A percentile compares a stretch with the other conserved stretches of the same genome.
Evolutionary conservation across 2,888 invertebrate genomes (phyloP).

Genomic region (Eupithecia vulgata): DNA sequence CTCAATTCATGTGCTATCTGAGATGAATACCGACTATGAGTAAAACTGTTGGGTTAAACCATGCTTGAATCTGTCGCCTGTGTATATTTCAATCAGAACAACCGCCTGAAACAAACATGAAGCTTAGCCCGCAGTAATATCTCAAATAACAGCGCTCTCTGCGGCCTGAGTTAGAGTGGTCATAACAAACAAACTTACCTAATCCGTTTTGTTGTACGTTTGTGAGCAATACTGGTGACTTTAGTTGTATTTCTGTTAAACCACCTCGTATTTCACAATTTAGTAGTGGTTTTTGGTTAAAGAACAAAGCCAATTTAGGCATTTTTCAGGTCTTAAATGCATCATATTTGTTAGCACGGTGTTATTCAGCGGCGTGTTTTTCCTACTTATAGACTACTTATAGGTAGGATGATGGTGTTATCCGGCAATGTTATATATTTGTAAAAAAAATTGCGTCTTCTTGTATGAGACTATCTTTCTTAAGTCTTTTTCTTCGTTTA

Average conservation of each 20-base stretch:
- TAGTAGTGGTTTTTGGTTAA: background rate
- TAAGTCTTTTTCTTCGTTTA: too few relatives aligned
- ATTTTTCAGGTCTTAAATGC: background rate
- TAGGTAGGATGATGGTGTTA: too few relatives aligned
- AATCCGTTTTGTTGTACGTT: constrained; percentile 29
- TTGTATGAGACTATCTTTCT: too few relatives aligned
- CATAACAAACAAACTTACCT: constrained; percentile 31
- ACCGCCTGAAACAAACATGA: constrained; percentile 5
- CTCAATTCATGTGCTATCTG: too few relatives aligned
- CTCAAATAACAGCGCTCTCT: constrained; percentile 2
- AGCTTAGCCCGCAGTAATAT: constrained; percentile 8
- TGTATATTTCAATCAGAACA: constrained; percentile 1
- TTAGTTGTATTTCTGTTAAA: constrained; percentile 1
- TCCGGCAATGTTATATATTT: too few relatives aligned
- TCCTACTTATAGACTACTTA: too few relatives aligned
- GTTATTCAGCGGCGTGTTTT: too few relatives aligned
- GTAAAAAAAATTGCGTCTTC: too few relatives aligned
- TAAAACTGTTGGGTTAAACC: background rate
- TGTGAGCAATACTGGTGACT: constrained; percentile 15
- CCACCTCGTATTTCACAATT: background rate
- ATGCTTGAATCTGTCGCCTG: background rate
- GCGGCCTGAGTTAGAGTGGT: constrained; percentile 16
- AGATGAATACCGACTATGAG: background rate
- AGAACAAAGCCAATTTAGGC: background rate
- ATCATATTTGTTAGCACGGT: too few relatives aligned